A percentile compares a stretch with the other conserved stretches of the same genome.
These are phyloP conservation scores for Sarcophaga caerulescens DNA, from an alignment of 2,888 invertebrate species.

Conservation along the genomic window DNA sequence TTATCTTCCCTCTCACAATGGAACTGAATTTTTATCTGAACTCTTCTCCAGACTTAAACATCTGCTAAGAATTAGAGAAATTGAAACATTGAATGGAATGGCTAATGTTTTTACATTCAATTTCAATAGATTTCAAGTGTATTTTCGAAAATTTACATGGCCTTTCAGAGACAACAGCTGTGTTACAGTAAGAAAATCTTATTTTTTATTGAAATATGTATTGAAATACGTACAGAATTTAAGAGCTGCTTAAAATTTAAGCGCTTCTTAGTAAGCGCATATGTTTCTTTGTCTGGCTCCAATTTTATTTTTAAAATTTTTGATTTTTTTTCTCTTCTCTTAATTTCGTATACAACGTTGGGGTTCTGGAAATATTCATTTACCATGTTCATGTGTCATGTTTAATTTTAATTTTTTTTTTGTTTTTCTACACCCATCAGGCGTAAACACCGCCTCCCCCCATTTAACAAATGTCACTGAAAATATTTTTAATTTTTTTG, in stretches of 20 bases:
- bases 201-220: too few relatives aligned
- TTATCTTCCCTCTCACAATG: not conserved
- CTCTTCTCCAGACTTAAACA: not conserved
- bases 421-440: conserved; percentile 27
- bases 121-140: not conserved
- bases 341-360: conserved; percentile 50
- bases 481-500: conserved; percentile 26
- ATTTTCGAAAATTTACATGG: not conserved
- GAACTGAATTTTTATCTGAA: not conserved
- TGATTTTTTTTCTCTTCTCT: conserved; percentile 37
- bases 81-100: not conserved
- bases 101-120: too few relatives aligned
- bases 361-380: conserved; percentile 64
- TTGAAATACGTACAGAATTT: not conserved
- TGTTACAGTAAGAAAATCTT: not conserved
- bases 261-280: not conserved
- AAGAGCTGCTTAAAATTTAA: not conserved
- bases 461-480: conserved; percentile 54
- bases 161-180: not conserved
- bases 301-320: conserved; percentile 20
- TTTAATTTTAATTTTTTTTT: conserved; percentile 9
- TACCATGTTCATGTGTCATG: conserved; percentile 19
- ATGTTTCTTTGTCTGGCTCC: not conserved
- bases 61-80: not conserved
- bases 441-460: conserved; percentile 37